Conservation (phyloP, 64 coral and sea anemone genomes). For the Trachythela sp. region DNA sequence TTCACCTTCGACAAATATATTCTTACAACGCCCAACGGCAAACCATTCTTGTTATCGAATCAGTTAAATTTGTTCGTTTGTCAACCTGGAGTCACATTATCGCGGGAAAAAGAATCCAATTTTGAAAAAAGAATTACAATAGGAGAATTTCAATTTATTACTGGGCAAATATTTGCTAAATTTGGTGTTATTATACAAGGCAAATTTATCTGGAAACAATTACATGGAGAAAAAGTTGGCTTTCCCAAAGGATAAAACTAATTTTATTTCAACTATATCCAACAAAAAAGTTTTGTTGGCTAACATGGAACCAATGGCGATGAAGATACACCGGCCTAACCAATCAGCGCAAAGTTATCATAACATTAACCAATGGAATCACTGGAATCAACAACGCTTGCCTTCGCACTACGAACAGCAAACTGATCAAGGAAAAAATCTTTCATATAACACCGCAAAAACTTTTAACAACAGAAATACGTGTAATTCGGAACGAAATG, state of each 20-base stretch:
- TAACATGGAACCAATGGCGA: neutral
- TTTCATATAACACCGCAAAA: neutral
- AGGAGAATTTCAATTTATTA: no score
- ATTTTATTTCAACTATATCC: neutral
- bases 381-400: neutral
- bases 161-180: neutral
- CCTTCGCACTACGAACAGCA: neutral
- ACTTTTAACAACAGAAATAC: neutral
- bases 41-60: no score
- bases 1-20: no score
- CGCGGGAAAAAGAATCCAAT: neutral
- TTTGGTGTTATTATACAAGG: neutral
- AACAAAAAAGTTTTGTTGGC: neutral
- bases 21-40: no score
- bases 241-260: neutral
- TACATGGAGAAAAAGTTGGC: neutral
- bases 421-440: neutral
- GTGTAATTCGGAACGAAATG: neutral
- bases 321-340: neutral
- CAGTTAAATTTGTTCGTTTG: no score
- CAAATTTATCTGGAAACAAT: neutral
- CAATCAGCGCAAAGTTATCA: neutral
- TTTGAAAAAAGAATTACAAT: neutral
- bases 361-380: neutral
- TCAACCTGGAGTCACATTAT: no score